Percentiles rank a stretch among this genome's conserved stretches.
Conservation (phyloP, 2,113 vertebrate genomes). For the Ammospiza nelsoni region DNA sequence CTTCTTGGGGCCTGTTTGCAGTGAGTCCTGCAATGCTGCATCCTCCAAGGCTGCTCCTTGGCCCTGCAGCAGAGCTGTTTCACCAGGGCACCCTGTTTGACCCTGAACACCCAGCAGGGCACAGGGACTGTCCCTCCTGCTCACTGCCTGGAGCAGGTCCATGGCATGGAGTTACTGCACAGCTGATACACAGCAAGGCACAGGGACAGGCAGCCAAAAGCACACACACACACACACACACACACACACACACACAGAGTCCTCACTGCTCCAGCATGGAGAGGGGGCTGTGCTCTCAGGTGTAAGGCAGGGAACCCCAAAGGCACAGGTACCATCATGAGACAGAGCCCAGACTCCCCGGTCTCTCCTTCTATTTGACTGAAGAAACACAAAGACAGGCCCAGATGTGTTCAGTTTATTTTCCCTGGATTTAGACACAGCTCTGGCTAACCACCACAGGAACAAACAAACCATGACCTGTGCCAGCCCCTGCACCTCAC, state of each 20-base stretch:
- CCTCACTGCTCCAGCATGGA: accelerated
- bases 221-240: neutral
- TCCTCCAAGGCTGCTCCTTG: neutral
- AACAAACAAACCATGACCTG: neutral
- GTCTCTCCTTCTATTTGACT: neutral
- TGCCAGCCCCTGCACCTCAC: neutral
- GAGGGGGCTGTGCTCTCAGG: neutral
- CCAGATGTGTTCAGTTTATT: conserved; percentile 45
- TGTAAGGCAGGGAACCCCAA: neutral
- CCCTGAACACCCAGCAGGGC: neutral
- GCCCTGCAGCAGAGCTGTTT: neutral
- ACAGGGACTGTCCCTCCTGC: neutral
- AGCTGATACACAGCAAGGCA: neutral
- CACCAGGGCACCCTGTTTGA: neutral
- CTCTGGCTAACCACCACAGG: neutral
- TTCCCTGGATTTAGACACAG: conserved; percentile 33
- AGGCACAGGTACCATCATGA: neutral
- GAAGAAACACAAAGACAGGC: neutral
- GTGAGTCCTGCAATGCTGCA: accelerated
- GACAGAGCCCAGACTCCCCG: accelerated
- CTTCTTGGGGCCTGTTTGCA: neutral
- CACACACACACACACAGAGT: neutral
- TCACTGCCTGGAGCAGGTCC: neutral
- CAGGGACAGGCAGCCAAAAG: neutral
- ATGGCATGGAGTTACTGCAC: accelerated